Percentiles rank a stretch among this genome's conserved stretches.
Conservation (phyloP, 2,888 invertebrate genomes). For the Stenotaenia linearis region DNA sequence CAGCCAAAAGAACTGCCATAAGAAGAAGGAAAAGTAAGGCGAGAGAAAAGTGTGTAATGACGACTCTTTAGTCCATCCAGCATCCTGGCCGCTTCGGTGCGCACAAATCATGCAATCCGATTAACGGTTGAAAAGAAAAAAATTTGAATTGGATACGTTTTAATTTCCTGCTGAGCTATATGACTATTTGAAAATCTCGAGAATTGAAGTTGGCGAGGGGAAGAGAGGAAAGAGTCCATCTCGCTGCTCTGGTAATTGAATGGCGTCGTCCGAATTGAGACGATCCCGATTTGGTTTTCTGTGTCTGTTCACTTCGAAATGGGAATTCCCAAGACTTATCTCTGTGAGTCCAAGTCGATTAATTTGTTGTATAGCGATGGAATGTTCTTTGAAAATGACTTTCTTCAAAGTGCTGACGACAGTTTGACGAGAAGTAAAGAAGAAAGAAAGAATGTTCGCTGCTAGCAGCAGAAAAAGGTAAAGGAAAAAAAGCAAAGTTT, state of each 20-base stretch:
- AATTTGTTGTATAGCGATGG: constrained; percentile 23
- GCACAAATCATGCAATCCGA: neutral
- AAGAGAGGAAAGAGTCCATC: neutral
- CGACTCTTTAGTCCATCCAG: neutral
- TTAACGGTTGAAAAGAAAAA: neutral
- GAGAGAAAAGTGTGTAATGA: neutral
- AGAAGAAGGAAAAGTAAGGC: neutral
- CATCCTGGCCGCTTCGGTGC: neutral
- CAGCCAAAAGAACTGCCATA: neutral
- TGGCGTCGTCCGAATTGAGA: constrained; percentile 24
- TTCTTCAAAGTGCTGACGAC: constrained; percentile 16
- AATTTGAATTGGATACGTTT: constrained; percentile 10
- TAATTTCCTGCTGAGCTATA: neutral
- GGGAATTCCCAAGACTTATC: neutral
- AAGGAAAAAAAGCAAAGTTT: neutral
- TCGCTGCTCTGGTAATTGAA: neutral
- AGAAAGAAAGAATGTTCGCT: constrained; percentile 6
- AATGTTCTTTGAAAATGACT: constrained; percentile 1
- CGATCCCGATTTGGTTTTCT: constrained; percentile 12
- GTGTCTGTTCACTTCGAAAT: neutral
- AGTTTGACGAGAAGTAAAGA: neutral
- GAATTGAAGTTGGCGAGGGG: neutral
- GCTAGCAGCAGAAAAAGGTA: neutral
- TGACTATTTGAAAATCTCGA: neutral
- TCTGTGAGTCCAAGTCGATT: neutral